These are phyloP conservation scores for Adrianichthys oophorus DNA, from an alignment of 2,797 vertebrate species.

Conservation along the genomic window DNA sequence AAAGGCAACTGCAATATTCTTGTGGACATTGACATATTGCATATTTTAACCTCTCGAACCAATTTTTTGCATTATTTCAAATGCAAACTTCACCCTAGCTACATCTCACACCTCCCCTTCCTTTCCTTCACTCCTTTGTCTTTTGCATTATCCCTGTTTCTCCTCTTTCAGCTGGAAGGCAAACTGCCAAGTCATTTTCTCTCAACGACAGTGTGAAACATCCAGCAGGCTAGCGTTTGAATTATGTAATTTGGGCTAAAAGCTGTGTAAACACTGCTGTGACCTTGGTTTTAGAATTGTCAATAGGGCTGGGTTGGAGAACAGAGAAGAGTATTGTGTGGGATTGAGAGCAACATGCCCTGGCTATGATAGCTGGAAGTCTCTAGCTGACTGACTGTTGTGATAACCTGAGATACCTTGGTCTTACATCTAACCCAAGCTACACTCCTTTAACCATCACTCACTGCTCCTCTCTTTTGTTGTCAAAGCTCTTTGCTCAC, in stretches of 20 bases:
- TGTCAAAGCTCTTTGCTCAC: conserved; percentile 46
- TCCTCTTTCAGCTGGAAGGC: conserved; percentile 33
- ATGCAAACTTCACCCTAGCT: conserved; percentile 9
- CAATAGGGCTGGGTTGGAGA: conserved; percentile 62
- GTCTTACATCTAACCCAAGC: conserved; percentile 55
- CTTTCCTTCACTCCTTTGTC: conserved; percentile 5
- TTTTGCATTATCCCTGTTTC: conserved; percentile 25
- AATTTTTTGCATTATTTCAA: conserved; percentile 18
- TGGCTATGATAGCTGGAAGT: conserved; percentile 62
- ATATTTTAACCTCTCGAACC: conserved; percentile 12
- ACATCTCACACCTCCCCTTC: not conserved
- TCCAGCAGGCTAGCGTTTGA: conserved; percentile 54
- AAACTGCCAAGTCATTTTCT: conserved; percentile 66
- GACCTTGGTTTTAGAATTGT: conserved; percentile 79
- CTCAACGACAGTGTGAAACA: conserved; percentile 55
- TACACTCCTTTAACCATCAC: conserved; percentile 40
- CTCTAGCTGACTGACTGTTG: conserved; percentile 53
- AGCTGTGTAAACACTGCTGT: conserved; percentile 75
- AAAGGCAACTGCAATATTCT: conserved; percentile 14
- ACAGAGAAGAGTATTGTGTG: conserved; percentile 70
- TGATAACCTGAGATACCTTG: conserved; percentile 59
- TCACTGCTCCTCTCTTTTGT: conserved; percentile 29
- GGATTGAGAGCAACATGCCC: conserved; percentile 54
- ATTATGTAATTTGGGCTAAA: conserved; percentile 80
- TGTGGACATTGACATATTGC: conserved; percentile 23